Evolutionary conservation across 2,113 vertebrate species (phyloP).

Genomic region (Pseudois nayaur): DNA sequence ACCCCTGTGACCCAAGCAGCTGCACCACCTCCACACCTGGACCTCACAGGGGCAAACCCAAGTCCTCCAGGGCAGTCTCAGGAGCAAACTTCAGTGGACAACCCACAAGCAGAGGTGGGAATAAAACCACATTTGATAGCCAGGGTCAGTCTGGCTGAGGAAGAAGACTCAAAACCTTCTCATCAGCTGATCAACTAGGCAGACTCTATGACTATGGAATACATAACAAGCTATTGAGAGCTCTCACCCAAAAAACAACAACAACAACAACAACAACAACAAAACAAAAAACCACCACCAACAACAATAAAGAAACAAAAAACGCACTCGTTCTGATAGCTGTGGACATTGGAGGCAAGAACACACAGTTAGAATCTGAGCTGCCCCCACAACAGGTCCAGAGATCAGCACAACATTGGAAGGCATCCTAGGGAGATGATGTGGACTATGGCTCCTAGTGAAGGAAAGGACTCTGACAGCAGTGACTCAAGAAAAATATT

Average conservation of each 20-base stretch:
- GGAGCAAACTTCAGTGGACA: background rate
- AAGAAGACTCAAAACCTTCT: background rate
- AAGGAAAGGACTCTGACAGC: background rate
- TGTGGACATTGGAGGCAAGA: background rate
- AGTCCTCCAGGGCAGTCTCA: background rate
- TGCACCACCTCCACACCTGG: background rate
- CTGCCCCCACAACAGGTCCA: background rate
- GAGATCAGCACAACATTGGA: background rate
- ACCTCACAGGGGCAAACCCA: background rate
- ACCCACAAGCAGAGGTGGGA: background rate
- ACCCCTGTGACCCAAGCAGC: background rate
- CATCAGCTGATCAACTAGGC: background rate
- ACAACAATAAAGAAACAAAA: too few species aligned
- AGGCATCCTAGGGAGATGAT: background rate
- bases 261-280: background rate
- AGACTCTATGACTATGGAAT: background rate
- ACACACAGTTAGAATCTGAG: background rate
- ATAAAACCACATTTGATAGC: background rate
- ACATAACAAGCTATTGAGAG: background rate
- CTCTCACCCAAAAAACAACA: background rate
- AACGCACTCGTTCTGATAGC: background rate
- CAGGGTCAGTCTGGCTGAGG: background rate
- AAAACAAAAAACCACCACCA: too few species aligned
- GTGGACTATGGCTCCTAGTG: background rate
- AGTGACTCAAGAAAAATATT: background rate